Percentiles rank a stretch among this genome's conserved stretches.
These are phyloP conservation scores for Pogonus chalceus DNA, from an alignment of 1,140 invertebrate genomes.

Conservation along the genomic window DNA sequence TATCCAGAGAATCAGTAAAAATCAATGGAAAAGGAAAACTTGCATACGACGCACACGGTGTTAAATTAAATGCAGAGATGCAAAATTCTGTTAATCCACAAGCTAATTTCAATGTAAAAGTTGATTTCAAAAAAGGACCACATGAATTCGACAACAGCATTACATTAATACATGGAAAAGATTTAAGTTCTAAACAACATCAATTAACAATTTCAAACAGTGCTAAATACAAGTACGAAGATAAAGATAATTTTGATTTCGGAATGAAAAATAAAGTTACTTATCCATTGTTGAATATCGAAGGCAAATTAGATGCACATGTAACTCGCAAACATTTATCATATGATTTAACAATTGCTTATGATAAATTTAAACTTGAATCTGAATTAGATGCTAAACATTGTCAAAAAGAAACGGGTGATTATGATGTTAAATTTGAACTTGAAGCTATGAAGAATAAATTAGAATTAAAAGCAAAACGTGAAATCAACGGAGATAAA, in stretches of 20 bases:
- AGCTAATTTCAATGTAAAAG: slow-evolving; percentile 46
- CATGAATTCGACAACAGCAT: slow-evolving; percentile 36
- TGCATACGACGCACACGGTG: slow-evolving; percentile 27
- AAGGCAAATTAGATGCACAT: slow-evolving; percentile 40
- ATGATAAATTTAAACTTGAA: slow-evolving; percentile 43
- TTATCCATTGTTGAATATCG: slow-evolving; percentile 42
- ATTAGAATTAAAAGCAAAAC: slow-evolving; percentile 43
- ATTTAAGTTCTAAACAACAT: slow-evolving; percentile 45
- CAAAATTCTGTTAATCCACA: slow-evolving; percentile 44
- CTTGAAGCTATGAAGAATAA: slow-evolving; percentile 45
- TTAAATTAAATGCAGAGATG: slow-evolving; percentile 38
- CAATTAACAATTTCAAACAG: slow-evolving; percentile 34
- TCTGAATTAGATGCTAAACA: slow-evolving; percentile 44
- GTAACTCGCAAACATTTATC: slow-evolving; percentile 42
- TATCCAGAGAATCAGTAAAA: slow-evolving; percentile 38
- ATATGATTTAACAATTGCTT: slow-evolving; percentile 39
- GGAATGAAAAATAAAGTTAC: slow-evolving; percentile 35
- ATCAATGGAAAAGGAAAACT: slow-evolving; percentile 35
- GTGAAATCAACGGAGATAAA: slow-evolving; percentile 43
- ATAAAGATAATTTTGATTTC: slow-evolving; percentile 19
- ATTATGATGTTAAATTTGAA: slow-evolving; percentile 49
- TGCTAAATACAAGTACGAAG: slow-evolving; percentile 17
- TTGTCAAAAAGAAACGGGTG: slow-evolving; percentile 39
- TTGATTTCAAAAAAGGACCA: slow-evolving; percentile 30
- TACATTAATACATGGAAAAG: slow-evolving; percentile 48